Conservation (phyloP, 2,113 vertebrate genomes). For the Tretioscincus oriximinensis region DNA sequence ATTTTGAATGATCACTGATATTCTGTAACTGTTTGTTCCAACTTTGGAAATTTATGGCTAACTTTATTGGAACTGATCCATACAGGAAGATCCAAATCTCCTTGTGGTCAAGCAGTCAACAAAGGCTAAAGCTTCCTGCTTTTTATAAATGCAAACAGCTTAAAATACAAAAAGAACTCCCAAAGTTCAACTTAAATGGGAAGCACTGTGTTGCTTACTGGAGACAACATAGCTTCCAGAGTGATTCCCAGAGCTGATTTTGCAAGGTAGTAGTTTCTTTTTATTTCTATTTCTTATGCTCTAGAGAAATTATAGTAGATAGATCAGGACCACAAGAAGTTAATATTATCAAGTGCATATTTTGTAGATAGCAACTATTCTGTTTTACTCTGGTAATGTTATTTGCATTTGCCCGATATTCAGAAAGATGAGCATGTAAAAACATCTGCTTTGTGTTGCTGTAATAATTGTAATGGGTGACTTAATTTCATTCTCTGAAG, state of each 20-base stretch:
- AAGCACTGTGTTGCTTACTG: not conserved
- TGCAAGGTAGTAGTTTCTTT: not conserved
- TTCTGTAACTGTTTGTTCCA: slow-evolving; percentile 4
- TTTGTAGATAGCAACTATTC: slow-evolving; percentile 7
- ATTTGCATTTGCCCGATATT: slow-evolving; percentile 2
- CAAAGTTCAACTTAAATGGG: not conserved
- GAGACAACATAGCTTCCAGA: not conserved
- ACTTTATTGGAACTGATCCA: slow-evolving; percentile 7
- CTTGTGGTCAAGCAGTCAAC: slow-evolving; percentile 18
- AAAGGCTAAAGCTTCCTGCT: not conserved
- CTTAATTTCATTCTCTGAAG: slow-evolving; percentile 31
- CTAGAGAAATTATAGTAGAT: not conserved
- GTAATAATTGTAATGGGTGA: slow-evolving; percentile 10
- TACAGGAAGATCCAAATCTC: not conserved
- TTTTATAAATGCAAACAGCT: not conserved
- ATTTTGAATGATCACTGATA: slow-evolving; percentile 4
- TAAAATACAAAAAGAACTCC: not conserved
- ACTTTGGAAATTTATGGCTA: not conserved
- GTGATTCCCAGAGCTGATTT: slow-evolving; percentile 9
- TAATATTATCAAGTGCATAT: slow-evolving; percentile 25
- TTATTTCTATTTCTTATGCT: slow-evolving; percentile 13
- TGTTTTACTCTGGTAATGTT: not conserved
- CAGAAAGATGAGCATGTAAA: not conserved
- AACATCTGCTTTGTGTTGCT: slow-evolving; percentile 36
- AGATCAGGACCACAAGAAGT: not conserved